Base-by-base conservation (phyloP, 23 tunicate species). In the Ascidia mentula region DNA sequence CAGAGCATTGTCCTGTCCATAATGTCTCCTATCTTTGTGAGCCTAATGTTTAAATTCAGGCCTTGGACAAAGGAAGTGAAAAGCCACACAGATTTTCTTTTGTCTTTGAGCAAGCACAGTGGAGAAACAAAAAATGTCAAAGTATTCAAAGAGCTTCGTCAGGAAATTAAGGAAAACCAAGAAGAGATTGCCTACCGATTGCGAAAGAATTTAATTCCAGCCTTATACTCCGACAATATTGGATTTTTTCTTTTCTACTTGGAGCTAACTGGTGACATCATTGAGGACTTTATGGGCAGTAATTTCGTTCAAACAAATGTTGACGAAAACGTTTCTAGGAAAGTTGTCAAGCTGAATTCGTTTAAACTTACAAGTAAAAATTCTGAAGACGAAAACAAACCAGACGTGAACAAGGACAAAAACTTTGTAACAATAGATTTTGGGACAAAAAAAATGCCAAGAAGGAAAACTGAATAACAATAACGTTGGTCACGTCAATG, bases 191-290 rank as follows among this genome's bases (percentile, higher is more conserved):
- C 24, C 65, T 53, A 53, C 65, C 28, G 65, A 28, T 53, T 53
- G 24, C 65, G 65, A 20, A 53, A 53, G 24, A 53, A 9, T 53
- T 28, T 53, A 20, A 26, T 28, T 5, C 22, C 7, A 6, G 65
- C 65, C 4, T 26, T 28, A 9, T 20, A 20, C 28, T 26, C 24
- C 65, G 65, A 28, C 65, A 28, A 53, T 9, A 28, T 53, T 6
- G 65, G 65, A 53, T 53, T 53, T 53, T 53, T 53, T 53, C 65
- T 53, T 3, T 53, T 53, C 24, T 53, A 53, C 65, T 28, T 53
- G 7, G 65, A 53, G 12, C 22, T 28, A 6, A 53, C 65, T 9
- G 65, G 65, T 53, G 65, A 53, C 13, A 53, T 20, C 4, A 53
- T 53, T 5, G 65, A 9, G 65, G 2, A 6, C 22, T 53, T 53